Conservation (phyloP, 1,140 invertebrate species). For the Procambarus virginalis region DNA sequence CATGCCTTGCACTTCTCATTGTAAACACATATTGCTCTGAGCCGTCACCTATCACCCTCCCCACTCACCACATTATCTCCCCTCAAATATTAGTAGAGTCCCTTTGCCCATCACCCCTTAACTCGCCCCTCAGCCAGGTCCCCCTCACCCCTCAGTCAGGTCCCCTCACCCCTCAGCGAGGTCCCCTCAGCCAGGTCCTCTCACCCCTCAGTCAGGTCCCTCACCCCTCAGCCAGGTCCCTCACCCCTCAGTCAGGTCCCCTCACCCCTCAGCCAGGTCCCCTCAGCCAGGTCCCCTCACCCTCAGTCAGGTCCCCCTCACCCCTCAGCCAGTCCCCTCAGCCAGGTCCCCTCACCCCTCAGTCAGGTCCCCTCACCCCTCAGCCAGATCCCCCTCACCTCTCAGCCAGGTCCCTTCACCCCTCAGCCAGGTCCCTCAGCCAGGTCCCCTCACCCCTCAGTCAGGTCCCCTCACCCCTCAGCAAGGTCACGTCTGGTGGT, state of each 20-base stretch:
- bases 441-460: background rate
- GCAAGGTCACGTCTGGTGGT: constrained; percentile 19
- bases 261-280: too few relatives aligned
- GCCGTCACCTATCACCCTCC: background rate
- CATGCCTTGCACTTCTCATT: background rate
- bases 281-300: background rate
- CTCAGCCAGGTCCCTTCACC: background rate
- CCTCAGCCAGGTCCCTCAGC: background rate
- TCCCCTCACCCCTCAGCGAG: background rate
- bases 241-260: background rate
- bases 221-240: background rate
- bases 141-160: background rate
- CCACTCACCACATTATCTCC: background rate
- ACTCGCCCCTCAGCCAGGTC: background rate
- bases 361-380: too few relatives aligned
- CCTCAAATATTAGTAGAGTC: background rate
- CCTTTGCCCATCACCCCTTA: background rate
- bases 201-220: background rate
- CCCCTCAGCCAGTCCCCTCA: background rate
- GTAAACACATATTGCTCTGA: too few relatives aligned
- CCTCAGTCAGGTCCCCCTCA: background rate
- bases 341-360: too few relatives aligned
- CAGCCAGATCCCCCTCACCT: background rate
- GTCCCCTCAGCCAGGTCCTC: background rate
- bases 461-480: background rate